Conservation (phyloP, 2,797 vertebrate species). For the Nothura maculosa region DNA sequence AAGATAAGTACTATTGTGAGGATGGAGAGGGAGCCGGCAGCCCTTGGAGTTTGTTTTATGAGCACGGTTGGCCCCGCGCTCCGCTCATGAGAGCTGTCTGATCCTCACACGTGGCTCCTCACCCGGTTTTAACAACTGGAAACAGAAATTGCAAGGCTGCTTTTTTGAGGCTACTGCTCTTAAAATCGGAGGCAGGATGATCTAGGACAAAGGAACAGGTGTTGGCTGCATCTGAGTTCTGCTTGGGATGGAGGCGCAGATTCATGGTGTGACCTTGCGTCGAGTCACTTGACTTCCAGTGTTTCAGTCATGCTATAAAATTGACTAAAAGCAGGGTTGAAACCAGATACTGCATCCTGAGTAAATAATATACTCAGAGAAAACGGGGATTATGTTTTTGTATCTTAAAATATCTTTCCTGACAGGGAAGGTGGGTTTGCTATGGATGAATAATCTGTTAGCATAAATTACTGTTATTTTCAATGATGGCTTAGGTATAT, state of each 20-base stretch:
- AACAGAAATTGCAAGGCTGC: neutral
- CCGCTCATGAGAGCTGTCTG: neutral
- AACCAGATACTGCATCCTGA: constrained; percentile 38
- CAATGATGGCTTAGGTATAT: constrained; percentile 27
- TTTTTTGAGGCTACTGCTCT: neutral
- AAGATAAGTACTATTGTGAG: constrained; percentile 43
- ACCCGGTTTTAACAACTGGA: neutral
- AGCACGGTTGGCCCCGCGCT: neutral
- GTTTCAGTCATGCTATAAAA: constrained; percentile 48
- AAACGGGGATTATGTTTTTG: constrained; percentile 44
- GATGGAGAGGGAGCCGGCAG: neutral
- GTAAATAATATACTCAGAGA: constrained; percentile 23
- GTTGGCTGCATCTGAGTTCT: neutral
- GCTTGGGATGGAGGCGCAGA: neutral
- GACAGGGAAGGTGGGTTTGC: constrained; percentile 36
- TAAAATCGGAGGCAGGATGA: constrained; percentile 17
- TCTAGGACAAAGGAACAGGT: constrained; percentile 1
- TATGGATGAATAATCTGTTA: constrained; percentile 45
- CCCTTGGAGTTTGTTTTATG: constrained; percentile 35
- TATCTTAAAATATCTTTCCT: constrained; percentile 28
- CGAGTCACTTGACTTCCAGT: constrained; percentile 54
- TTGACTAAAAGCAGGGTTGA: constrained; percentile 58
- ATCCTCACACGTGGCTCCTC: neutral
- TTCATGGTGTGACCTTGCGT: constrained; percentile 58
- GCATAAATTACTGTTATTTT: constrained; percentile 70